Percentiles rank a stretch among this genome's conserved stretches.
phyloP scores from a whole-genome alignment of 1,140 invertebrate genomes.

The Brachionus rubens region DNA sequence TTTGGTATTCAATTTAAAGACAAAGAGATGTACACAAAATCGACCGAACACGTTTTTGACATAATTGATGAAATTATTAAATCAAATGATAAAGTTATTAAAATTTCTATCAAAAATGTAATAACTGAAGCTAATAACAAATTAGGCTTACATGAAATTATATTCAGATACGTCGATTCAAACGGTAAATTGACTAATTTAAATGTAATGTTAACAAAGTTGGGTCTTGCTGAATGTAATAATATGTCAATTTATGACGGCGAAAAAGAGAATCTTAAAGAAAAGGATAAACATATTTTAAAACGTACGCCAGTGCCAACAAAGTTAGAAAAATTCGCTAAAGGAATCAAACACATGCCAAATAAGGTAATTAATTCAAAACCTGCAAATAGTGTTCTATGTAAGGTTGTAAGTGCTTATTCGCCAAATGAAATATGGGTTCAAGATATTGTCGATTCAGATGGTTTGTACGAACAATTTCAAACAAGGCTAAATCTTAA shows the following conservation, averaged over 20 bases:
- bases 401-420: neutral
- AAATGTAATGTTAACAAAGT: constrained; percentile 14
- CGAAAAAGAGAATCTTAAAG: neutral
- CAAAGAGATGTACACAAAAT: neutral
- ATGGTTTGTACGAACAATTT: neutral
- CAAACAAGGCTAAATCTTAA: neutral
- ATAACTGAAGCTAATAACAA: neutral
- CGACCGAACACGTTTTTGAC: neutral
- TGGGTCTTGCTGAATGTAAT: neutral
- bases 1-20: neutral
- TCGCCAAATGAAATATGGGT: constrained; percentile 15
- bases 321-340: constrained; percentile 2
- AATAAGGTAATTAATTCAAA: neutral
- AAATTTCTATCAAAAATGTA: constrained; percentile 4
- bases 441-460: constrained; percentile 12
- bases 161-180: neutral
- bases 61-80: neutral
- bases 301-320: neutral
- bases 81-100: neutral
- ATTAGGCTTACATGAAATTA: neutral
- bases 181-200: neutral
- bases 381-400: neutral
- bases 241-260: constrained; percentile 27
- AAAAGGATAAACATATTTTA: constrained; percentile 13
- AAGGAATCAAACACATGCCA: neutral